Conservation (phyloP, 1,140 invertebrate species). For the Scaptomyza pallida region DNA sequence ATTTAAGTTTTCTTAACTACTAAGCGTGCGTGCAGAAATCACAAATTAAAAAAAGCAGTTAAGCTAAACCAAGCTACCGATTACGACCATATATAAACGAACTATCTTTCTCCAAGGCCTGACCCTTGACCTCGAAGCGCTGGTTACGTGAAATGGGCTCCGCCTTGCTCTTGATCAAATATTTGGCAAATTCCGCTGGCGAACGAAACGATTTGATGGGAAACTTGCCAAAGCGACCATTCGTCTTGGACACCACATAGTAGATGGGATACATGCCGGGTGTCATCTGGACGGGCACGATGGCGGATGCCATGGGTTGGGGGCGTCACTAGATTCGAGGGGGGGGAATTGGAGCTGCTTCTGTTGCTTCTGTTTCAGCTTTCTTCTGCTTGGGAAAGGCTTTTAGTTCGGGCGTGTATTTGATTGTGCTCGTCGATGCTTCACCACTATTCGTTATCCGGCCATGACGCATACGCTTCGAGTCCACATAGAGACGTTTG, state of each 20-base stretch:
- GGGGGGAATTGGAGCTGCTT: slow-evolving; percentile 72
- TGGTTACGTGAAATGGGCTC: slow-evolving; percentile 58
- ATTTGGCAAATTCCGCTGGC: slow-evolving; percentile 70
- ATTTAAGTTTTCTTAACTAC: slow-evolving; percentile 58
- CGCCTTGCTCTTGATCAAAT: slow-evolving; percentile 74
- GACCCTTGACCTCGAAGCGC: slow-evolving; percentile 46
- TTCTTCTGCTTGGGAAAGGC: slow-evolving; percentile 77
- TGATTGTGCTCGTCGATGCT: slow-evolving; percentile 61
- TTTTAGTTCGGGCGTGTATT: slow-evolving; percentile 73
- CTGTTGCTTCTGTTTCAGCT: slow-evolving; percentile 67
- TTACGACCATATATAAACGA: slow-evolving; percentile 20
- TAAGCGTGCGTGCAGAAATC: slow-evolving; percentile 47
- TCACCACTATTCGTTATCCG: slow-evolving; percentile 56
- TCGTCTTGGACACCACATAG: slow-evolving; percentile 76
- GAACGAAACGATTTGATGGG: slow-evolving; percentile 73
- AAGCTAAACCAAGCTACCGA: slow-evolving; percentile 49
- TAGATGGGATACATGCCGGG: slow-evolving; percentile 78
- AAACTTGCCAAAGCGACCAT: slow-evolving; percentile 81
- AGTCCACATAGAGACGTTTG: slow-evolving; percentile 61
- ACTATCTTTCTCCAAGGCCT: no score
- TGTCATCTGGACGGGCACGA: slow-evolving; percentile 70
- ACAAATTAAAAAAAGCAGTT: slow-evolving; percentile 50
- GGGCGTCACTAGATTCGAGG: slow-evolving; percentile 38
- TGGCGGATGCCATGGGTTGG: slow-evolving; percentile 19
- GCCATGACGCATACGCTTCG: slow-evolving; percentile 63